Base-by-base conservation (phyloP, 2,113 vertebrate species). In the Bothrops jararaca region DNA sequence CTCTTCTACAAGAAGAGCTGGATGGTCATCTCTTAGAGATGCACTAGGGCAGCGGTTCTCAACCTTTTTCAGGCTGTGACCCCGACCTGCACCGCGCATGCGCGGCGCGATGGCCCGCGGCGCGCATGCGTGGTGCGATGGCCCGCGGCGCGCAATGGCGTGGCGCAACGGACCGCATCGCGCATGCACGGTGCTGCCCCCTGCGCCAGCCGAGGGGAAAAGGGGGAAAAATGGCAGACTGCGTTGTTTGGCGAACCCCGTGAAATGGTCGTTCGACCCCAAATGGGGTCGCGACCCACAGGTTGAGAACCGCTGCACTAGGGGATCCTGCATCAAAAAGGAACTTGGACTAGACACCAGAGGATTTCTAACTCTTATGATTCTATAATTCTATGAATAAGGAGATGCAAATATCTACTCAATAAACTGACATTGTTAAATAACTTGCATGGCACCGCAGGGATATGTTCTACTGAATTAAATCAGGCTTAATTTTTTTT, bases 281-380 rank as follows among this genome's bases (percentile, higher is more conserved):
- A n/a, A n/a, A n/a, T n/a, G n/a, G n/a, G n/a, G n/a, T n/a, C n/a
- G n/a, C n/a, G n/a, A n/a, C n/a, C n/a, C n/a, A n/a, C n/a, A n/a
- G 42, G 42, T 42, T 42, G 42, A 42, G 42, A 42, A 42, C 3
- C 42, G 4, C 42, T 58, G 88, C 60, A n/a, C 86, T 86, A 91
- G 93, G 92, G 15, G 92, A 34, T 89, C 54, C 85, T 88, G 92
- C 60, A 91, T 56, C 56, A 42, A 90, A 90, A 53, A 90, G 85
- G 85, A 42, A 90, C 85, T 52, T 94, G 92, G 52, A 91, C 93
- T 95, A 86, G n/a, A n/a, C n/a, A n/a, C n/a, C n/a, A n/a, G 85
- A 1, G 60, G 85, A 60, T 26, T 57, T 34, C 69, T n/a, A 74
- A 8, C 15, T 74, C n/a, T n/a, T n/a, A 74, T 74, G n/a, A 74